Conservation (phyloP, 2,888 invertebrate genomes). For the Eupelmus urozonus region DNA sequence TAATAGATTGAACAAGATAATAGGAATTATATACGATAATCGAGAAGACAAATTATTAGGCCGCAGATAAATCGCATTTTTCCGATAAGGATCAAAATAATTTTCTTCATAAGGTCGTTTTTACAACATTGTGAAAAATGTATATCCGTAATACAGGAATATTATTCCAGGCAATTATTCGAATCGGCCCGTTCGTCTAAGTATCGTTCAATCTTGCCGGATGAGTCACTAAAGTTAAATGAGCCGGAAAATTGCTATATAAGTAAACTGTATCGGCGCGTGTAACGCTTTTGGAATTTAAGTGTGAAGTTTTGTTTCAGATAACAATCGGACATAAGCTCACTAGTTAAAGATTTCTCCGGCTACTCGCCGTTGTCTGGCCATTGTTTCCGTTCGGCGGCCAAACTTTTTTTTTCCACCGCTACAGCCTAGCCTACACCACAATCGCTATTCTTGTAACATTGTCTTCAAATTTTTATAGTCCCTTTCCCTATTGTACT, state of each 20-base stretch:
- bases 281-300: slow-evolving; percentile 30
- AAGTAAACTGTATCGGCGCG: slow-evolving; percentile 21
- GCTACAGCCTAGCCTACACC: neutral
- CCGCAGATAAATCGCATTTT: no score
- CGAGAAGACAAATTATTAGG: no score
- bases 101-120: no score
- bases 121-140: no score
- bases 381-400: slow-evolving; percentile 43
- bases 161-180: no score
- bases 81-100: no score
- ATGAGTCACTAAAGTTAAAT: slow-evolving; percentile 3
- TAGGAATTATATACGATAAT: no score
- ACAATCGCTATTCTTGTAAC: slow-evolving; percentile 55
- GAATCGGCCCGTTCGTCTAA: no score
- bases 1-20: no score
- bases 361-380: slow-evolving; percentile 14
- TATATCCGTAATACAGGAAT: no score
- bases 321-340: slow-evolving; percentile 42
- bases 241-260: slow-evolving; percentile 21
- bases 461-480: slow-evolving; percentile 33
- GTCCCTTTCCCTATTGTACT: slow-evolving; percentile 22
- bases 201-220: neutral
- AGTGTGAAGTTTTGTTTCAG: slow-evolving; percentile 39
- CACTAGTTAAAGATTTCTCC: slow-evolving; percentile 34
- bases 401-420: slow-evolving; percentile 1